A percentile compares a stretch with the other conserved stretches of the same genome.
phyloP scores from a whole-genome alignment of 2,888 invertebrate genomes.

The Chymomyza amoena region DNA sequence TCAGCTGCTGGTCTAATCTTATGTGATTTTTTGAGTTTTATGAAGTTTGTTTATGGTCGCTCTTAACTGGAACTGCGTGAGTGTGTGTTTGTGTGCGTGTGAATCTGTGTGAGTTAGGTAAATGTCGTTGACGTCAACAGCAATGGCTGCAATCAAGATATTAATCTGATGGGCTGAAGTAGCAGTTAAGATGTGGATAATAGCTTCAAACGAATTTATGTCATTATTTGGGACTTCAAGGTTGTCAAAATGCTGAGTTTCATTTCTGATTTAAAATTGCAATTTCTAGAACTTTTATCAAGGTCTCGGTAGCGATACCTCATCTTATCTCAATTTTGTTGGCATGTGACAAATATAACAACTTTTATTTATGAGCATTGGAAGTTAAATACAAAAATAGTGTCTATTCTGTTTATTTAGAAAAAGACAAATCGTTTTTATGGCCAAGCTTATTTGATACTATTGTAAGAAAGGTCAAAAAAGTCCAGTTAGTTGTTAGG shows the following conservation, averaged over 20 bases:
- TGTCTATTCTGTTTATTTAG: neutral
- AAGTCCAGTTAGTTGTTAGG: neutral
- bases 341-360: neutral
- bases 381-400: neutral
- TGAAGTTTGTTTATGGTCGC: conserved; percentile 4
- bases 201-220: neutral
- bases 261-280: neutral
- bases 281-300: neutral
- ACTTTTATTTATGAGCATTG: neutral
- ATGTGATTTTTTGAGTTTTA: neutral
- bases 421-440: neutral
- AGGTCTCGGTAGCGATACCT: neutral
- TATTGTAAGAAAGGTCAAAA: neutral
- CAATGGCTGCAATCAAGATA: neutral
- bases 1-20: neutral
- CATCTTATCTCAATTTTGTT: neutral
- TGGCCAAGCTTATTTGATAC: neutral
- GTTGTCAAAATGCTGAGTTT: neutral
- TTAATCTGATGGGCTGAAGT: neutral
- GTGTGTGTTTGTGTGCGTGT: neutral
- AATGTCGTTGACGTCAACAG: conserved; percentile 42
- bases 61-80: neutral
- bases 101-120: conserved; percentile 27
- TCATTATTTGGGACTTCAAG: neutral
- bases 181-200: neutral